Percentiles rank a stretch among this genome's conserved stretches.
phyloP scores from a whole-genome alignment of 1,140 invertebrate genomes.

The Linepithema humile region DNA sequence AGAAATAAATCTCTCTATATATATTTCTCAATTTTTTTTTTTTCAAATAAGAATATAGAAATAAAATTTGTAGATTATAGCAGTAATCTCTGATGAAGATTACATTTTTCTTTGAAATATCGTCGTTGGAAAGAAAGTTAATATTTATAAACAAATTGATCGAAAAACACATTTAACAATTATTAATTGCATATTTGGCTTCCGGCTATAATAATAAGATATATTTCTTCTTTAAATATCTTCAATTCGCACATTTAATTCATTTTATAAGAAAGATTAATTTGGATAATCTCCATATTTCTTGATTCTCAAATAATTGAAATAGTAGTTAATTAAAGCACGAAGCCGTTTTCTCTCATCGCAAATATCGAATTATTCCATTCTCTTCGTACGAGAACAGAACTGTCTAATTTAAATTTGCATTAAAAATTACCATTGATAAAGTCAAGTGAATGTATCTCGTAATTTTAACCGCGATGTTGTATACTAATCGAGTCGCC shows the following conservation, averaged over 20 bases:
- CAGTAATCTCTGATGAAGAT: not conserved
- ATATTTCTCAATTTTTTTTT: not conserved
- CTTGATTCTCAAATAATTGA: not conserved
- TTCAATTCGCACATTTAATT: conserved; percentile 22
- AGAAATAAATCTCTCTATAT: not conserved
- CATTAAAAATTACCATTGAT: conserved; percentile 4
- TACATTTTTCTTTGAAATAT: not conserved
- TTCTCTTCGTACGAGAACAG: not conserved
- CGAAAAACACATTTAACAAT: not conserved
- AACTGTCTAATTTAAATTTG: conserved; percentile 6
- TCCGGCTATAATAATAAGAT: not conserved
- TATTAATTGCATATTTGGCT: conserved; percentile 21
- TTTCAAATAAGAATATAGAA: conserved; percentile 19
- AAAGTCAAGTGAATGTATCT: conserved; percentile 3
- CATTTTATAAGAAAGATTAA: not conserved
- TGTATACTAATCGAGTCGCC: conserved; percentile 7
- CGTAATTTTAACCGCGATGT: not conserved
- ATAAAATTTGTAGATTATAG: not conserved
- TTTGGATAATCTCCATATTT: not conserved
- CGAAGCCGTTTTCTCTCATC: not conserved
- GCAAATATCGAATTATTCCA: not conserved
- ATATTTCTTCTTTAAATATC: conserved; percentile 40
- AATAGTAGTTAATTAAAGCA: conserved; percentile 16
- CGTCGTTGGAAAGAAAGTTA: not conserved
- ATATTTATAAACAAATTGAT: not conserved